phyloP scores from a whole-genome alignment of 1,140 invertebrate species.

The Apis mellifera region Amel_HAv3.1 CM009932.2:13692501-13693000 shows the following conservation, averaged over 20 bases:
- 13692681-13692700: not conserved
- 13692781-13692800: slow-evolving; percentile 30
- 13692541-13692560: not conserved
- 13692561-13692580: not conserved
- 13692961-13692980: not conserved
- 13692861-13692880: no score
- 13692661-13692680: not conserved
- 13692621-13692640: not conserved
- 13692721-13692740: not conserved
- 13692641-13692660: not conserved
- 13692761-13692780: slow-evolving; percentile 4
- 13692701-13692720: not conserved
- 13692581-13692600: not conserved
- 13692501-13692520: not conserved
- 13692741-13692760: not conserved
- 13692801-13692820: not conserved
- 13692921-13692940: slow-evolving; percentile 5
- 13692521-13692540: not conserved
- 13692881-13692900: not conserved
- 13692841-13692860: not conserved
- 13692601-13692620: not conserved
- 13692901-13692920: not conserved
- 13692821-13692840: not conserved
- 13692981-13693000: slow-evolving; percentile 1
- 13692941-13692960: slow-evolving; percentile 51